These are phyloP conservation scores for Himalopsyche phryganea DNA, from an alignment of 1,140 invertebrate species.

Conservation along the genomic window DNA sequence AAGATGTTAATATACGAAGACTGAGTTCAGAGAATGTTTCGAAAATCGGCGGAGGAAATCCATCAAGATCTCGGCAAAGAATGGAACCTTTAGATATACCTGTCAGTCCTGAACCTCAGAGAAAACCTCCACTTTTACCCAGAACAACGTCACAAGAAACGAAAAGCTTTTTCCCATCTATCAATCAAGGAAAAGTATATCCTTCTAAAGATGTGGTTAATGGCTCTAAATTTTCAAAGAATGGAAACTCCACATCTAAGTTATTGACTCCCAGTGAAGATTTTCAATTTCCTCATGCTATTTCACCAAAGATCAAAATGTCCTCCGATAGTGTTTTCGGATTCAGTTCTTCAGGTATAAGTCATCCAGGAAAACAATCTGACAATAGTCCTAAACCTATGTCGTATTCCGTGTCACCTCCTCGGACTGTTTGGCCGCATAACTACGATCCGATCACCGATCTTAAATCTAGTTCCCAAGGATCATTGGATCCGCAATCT, in stretches of 20 bases:
- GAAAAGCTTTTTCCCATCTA: slow-evolving; percentile 29
- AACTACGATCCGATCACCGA: slow-evolving; percentile 23
- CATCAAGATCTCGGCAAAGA: slow-evolving; percentile 43
- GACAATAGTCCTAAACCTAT: slow-evolving; percentile 21
- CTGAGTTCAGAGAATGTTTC: slow-evolving; percentile 30
- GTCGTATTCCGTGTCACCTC: slow-evolving; percentile 33
- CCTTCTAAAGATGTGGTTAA: slow-evolving; percentile 25
- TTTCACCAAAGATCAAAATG: slow-evolving; percentile 28
- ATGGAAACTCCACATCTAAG: slow-evolving; percentile 17
- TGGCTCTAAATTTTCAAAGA: slow-evolving; percentile 25
- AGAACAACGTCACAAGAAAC: slow-evolving; percentile 27
- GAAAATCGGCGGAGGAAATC: slow-evolving; percentile 45
- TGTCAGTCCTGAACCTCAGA: slow-evolving; percentile 37
- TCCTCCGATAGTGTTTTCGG: slow-evolving; percentile 18
- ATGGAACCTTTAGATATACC: slow-evolving; percentile 55
- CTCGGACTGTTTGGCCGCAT: slow-evolving; percentile 28
- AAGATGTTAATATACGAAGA: slow-evolving; percentile 25
- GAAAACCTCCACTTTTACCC: slow-evolving; percentile 26
- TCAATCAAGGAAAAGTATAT: slow-evolving; percentile 31
- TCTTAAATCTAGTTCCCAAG: slow-evolving; percentile 28
- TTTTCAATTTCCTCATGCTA: slow-evolving; percentile 11
- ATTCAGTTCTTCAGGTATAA: slow-evolving; percentile 9
- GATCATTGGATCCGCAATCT: slow-evolving; percentile 22
- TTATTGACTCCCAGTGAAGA: slow-evolving; percentile 18
- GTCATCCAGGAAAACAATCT: background rate